Evolutionary conservation across 2,113 vertebrate genomes (phyloP).

Genomic region (Lutjanus erythropterus): DNA sequence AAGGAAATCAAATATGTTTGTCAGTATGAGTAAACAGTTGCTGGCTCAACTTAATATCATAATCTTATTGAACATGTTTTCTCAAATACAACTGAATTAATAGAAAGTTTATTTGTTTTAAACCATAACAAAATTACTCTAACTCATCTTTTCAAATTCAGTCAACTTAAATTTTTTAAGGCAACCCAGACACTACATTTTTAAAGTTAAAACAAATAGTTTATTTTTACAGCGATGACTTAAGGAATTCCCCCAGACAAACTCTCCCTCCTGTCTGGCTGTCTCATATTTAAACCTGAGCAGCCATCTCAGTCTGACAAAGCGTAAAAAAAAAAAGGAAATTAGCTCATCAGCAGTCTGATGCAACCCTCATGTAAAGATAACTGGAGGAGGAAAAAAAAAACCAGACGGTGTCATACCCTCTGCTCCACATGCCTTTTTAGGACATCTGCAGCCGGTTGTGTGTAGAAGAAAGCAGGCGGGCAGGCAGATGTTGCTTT

Average conservation of each 20-base stretch:
- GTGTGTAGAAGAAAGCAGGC: slow-evolving; percentile 6
- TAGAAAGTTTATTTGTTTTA: too few relatives aligned
- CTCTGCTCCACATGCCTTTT: slow-evolving; percentile 71
- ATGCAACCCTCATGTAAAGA: slow-evolving; percentile 69
- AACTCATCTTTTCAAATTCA: too few relatives aligned
- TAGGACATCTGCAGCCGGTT: slow-evolving; percentile 66
- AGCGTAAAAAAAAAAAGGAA: slow-evolving; percentile 56
- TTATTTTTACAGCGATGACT: too few relatives aligned
- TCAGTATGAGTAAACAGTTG: too few relatives aligned
- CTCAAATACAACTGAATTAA: too few relatives aligned
- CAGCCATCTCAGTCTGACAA: not conserved
- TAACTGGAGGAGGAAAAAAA: slow-evolving; percentile 43
- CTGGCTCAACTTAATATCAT: too few relatives aligned
- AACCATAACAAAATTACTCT: too few relatives aligned
- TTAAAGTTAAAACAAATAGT: too few relatives aligned
- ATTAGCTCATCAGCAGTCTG: slow-evolving; percentile 77
- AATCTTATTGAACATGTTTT: too few relatives aligned
- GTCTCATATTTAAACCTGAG: not conserved
- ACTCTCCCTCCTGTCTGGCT: slow-evolving; percentile 33
- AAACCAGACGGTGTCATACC: slow-evolving; percentile 66
- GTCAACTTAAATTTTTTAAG: too few relatives aligned
- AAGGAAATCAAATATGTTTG: too few relatives aligned
- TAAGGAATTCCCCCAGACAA: slow-evolving; percentile 51
- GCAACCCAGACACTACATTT: too few relatives aligned
- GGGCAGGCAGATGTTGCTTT: slow-evolving; percentile 52